Evolutionary conservation across 2,888 invertebrate genomes (phyloP), one percentile per base, ranked within the genome.

Genomic region (Ophion costatus): DNA sequence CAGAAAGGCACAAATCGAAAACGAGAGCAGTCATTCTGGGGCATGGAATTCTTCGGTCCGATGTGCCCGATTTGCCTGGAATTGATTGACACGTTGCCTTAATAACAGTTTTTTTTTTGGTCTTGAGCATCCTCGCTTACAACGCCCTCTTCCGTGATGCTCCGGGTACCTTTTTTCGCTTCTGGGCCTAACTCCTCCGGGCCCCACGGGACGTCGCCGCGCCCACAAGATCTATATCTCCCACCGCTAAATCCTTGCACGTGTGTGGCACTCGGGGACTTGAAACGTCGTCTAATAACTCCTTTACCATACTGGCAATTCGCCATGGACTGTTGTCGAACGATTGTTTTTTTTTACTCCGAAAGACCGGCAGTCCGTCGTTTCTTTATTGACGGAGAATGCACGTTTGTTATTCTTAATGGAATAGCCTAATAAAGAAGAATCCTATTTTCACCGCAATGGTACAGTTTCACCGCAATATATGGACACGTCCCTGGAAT

Each of bases 61-160:
- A 80, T 20, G 69, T 77, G 77, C 77, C 70, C 75, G 85, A 87
- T 87, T 87, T 84, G 76, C 59, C 63, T n/a, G 76, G 75, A 86
- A 87, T 85, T 87, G 88, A 88, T 88, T 88, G 88, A 88, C 88
- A 88, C 84, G 88, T 87, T 83, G 85, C 78, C 82, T 86, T 88
- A 88, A 88, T 88, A 87, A 88, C 87, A 87, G 73, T 86, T 88
- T 88, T 86, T 86, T 64, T 64, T 38, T 38, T 38, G 7, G 33
- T 67, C 61, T 59, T 24, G 56, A 38, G 29, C 45, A 67, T 74
- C 45, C 51, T 45, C 17, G 66, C 66, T 59, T 57, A 67, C 56
- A 80, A 70, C 87, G 87, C 85, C 87, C 85, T 83, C 78, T 84
- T 80, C 79, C 80, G 73, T 63, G 80, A 70, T 80, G 83, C 83